phyloP scores from a whole-genome alignment of 2,888 invertebrate species.

The Polydrusus cervinus region DNA sequence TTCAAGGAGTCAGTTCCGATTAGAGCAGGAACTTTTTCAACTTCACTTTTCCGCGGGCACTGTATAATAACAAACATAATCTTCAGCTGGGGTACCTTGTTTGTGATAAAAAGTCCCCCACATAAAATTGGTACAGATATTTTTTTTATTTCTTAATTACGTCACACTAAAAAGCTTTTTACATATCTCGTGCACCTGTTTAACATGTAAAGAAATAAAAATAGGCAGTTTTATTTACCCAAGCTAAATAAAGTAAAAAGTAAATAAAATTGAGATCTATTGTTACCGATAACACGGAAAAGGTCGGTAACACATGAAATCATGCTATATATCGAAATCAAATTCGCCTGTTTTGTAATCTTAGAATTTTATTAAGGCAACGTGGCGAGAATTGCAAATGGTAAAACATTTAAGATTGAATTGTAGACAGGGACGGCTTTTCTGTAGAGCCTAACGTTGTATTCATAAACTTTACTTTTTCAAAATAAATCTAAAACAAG shows the following conservation, averaged over 20 bases:
- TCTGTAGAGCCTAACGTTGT: too few species aligned
- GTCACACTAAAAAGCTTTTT: too few species aligned
- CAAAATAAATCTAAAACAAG: too few species aligned
- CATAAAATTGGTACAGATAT: too few species aligned
- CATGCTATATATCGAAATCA: conserved; percentile 53
- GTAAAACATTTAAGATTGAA: conserved; percentile 60
- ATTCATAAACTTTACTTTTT: too few species aligned
- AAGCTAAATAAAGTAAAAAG: conserved; percentile 23
- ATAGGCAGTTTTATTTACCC: conserved; percentile 7
- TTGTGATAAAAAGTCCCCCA: too few species aligned
- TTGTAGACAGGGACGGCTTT: conserved; percentile 27
- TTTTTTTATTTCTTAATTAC: too few species aligned
- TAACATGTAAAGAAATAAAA: not conserved
- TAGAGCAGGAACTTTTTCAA: too few species aligned
- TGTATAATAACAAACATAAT: too few species aligned
- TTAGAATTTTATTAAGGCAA: conserved; percentile 60
- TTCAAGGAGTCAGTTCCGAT: too few species aligned
- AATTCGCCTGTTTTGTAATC: conserved; percentile 61
- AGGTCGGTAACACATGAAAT: conserved; percentile 40
- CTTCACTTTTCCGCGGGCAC: too few species aligned
- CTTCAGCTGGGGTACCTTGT: too few species aligned
- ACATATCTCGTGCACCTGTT: not conserved
- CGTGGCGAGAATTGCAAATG: conserved; percentile 60
- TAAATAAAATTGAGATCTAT: conserved; percentile 42
- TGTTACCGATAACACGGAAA: conserved; percentile 36